Conservation (phyloP, 2,888 invertebrate genomes). For the Loripinus fragilis region DNA sequence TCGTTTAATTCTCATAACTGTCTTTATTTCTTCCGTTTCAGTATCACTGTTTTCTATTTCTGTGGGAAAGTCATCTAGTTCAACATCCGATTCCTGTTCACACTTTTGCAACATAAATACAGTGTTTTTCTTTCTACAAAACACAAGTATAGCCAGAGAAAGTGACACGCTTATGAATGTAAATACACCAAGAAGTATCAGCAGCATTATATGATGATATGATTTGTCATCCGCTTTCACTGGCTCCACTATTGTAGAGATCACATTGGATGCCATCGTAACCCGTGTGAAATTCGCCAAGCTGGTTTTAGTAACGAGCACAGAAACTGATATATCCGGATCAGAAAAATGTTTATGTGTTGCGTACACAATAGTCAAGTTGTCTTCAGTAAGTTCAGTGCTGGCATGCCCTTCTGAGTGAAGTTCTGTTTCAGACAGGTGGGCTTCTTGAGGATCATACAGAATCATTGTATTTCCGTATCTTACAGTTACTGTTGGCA, state of each 20-base stretch:
- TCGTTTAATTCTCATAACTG: not conserved
- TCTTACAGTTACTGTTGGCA: too few species aligned
- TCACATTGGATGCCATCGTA: not conserved
- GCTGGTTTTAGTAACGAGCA: not conserved
- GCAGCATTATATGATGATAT: conserved; percentile 43
- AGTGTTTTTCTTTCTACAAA: conserved; percentile 81
- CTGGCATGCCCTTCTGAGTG: not conserved
- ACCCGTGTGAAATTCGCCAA: not conserved
- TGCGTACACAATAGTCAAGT: not conserved
- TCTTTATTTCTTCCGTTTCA: conserved; percentile 40
- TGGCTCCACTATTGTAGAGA: not conserved
- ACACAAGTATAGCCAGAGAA: conserved; percentile 76
- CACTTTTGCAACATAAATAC: conserved; percentile 78
- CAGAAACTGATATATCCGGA: not conserved
- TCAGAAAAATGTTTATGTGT: not conserved
- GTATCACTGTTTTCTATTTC: conserved; percentile 68
- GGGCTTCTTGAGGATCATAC: not conserved
- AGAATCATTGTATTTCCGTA: not conserved
- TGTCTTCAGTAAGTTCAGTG: not conserved
- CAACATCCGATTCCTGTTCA: conserved; percentile 74
- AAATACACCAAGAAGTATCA: conserved; percentile 71
- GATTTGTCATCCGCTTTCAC: not conserved
- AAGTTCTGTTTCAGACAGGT: not conserved
- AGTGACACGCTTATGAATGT: conserved; percentile 76
- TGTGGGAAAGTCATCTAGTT: conserved; percentile 77